Evolutionary conservation across 2,888 invertebrate species (phyloP).

Genomic region (Sceliomorpha sp.): DNA sequence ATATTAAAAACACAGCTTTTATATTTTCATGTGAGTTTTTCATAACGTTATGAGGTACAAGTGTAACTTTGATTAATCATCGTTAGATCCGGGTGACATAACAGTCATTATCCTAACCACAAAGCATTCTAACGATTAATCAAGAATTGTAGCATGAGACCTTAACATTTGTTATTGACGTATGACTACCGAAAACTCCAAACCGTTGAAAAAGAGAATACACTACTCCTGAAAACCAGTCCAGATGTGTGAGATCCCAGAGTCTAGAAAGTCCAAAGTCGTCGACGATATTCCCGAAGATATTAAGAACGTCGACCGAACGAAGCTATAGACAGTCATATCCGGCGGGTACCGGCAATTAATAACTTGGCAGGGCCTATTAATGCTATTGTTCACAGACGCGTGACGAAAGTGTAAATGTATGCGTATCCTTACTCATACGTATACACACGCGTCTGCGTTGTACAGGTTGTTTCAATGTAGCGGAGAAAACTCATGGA

Average conservation of each 20-base stretch:
- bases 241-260: slow-evolving; percentile 43
- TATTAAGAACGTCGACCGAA: slow-evolving; percentile 69
- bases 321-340: slow-evolving; percentile 78
- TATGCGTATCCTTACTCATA: slow-evolving; percentile 49
- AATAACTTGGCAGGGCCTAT: slow-evolving; percentile 79
- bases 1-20: no score
- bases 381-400: slow-evolving; percentile 80
- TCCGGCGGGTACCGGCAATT: slow-evolving; percentile 79
- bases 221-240: slow-evolving; percentile 21
- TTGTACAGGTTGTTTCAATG: slow-evolving; percentile 57
- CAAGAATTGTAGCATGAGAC: no score
- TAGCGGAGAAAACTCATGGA: slow-evolving; percentile 63
- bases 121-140: no score
- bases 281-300: slow-evolving; percentile 62
- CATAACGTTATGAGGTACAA: no score
- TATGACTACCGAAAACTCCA: no score
- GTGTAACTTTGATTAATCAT: no score
- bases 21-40: no score
- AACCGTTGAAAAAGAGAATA: slow-evolving; percentile 2
- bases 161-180: no score
- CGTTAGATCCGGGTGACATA: no score
- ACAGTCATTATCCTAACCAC: no score
- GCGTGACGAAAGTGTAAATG: slow-evolving; percentile 74
- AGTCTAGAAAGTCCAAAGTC: slow-evolving; percentile 55
- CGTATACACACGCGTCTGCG: slow-evolving; percentile 39